Evolutionary conservation across 2,888 invertebrate species (phyloP).

Genomic region (Diloba caeruleocephala): DNA sequence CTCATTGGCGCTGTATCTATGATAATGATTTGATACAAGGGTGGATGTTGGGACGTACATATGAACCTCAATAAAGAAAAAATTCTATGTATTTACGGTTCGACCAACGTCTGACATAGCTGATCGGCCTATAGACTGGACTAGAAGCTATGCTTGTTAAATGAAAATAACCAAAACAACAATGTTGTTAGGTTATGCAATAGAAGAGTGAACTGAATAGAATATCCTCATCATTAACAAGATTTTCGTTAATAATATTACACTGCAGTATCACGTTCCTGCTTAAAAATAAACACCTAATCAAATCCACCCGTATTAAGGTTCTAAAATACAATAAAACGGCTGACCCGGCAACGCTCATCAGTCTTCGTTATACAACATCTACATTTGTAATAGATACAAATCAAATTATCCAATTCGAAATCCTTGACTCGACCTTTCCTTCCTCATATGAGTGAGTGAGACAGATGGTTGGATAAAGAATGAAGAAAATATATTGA

Average conservation of each 20-base stretch:
- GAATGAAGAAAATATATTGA: conserved; percentile 43
- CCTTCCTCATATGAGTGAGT: conserved; percentile 6
- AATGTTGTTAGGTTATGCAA: conserved; percentile 1
- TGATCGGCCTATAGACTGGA: too few relatives aligned
- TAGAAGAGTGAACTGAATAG: conserved; percentile 12
- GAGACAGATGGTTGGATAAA: conserved; percentile 27
- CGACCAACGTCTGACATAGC: too few relatives aligned
- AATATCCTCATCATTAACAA: conserved; percentile 22
- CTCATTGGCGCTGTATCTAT: too few relatives aligned
- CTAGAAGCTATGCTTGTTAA: too few relatives aligned
- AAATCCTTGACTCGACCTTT: conserved; percentile 38
- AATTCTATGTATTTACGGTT: too few relatives aligned
- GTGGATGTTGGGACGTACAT: too few relatives aligned
- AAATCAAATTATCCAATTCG: conserved; percentile 55
- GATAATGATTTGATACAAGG: too few relatives aligned
- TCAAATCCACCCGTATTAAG: conserved; percentile 25
- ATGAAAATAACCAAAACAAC: background rate
- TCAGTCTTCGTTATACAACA: conserved; percentile 47
- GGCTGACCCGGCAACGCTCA: conserved; percentile 31
- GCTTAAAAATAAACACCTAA: conserved; percentile 27
- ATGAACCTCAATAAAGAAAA: too few relatives aligned
- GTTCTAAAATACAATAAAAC: conserved; percentile 16
- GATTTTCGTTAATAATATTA: conserved; percentile 28
- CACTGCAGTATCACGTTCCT: conserved; percentile 18
- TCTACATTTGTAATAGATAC: conserved; percentile 50